A percentile compares a stretch with the other conserved stretches of the same genome.
Conservation (phyloP, 2,888 invertebrate genomes). For the Dichetophora obliterata region DNA sequence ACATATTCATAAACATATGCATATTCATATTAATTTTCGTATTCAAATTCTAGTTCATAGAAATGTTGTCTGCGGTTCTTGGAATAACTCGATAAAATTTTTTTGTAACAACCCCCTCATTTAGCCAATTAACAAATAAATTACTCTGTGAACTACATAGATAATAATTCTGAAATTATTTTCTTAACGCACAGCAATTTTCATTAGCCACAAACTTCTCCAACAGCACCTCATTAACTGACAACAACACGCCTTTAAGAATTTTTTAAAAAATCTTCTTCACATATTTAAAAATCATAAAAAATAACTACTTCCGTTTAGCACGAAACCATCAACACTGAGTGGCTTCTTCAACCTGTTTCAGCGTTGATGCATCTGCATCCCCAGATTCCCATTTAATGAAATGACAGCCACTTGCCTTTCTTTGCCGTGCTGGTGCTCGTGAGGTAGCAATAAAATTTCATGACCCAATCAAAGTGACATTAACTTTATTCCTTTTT, state of each 20-base stretch:
- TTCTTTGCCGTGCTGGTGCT: not conserved
- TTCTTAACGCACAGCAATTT: not conserved
- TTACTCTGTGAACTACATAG: not conserved
- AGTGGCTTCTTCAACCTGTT: conserved; percentile 19
- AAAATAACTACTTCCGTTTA: conserved; percentile 55
- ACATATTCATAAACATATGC: no score
- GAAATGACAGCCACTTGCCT: conserved; percentile 10
- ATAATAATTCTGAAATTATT: not conserved
- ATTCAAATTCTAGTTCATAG: no score
- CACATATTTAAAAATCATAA: conserved; percentile 46
- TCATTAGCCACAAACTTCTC: not conserved
- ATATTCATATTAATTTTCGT: no score
- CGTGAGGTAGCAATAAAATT: conserved; percentile 52
- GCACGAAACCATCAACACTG: not conserved
- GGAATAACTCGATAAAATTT: no score
- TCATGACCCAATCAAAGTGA: conserved; percentile 59
- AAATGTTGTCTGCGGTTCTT: no score
- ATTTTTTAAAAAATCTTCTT: not conserved
- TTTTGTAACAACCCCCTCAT: no score
- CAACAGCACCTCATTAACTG: not conserved
- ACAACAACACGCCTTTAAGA: not conserved
- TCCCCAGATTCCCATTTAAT: not conserved
- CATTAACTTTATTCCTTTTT: conserved; percentile 51
- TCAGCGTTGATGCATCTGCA: not conserved
- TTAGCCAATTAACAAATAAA: no score